Base-by-base conservation (phyloP, 2,888 invertebrate species). In the Drosophila antonietae region DNA sequence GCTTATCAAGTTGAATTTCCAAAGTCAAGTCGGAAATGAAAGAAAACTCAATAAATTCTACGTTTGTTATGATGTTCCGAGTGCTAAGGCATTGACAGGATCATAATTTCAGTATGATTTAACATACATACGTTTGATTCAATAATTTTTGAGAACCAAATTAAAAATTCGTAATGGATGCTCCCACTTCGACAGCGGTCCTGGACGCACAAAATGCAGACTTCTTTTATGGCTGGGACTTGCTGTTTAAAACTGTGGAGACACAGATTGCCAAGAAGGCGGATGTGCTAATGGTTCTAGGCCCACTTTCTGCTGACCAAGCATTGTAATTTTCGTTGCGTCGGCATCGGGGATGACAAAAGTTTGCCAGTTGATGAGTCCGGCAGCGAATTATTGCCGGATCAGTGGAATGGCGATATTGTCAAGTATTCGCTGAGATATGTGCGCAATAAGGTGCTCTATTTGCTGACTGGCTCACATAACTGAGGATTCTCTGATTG, bases 311-410 rank as follows among this genome's bases (percentile, higher is more conserved):
- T 93, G 77, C 88, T 95, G 2, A 92, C 94, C 15, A 91, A 88
- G 37, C 94, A 94, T 80, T 93, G 93, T 68, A 94, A 94, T 8
- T 94, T 94, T 70, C 93, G 93, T 67, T 95, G 95, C 78, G 90
- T 95, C 44, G 95, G 95, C 39, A 81, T 93, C 47, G 95, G 95
- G 1, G 94, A 95, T 80, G 93, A 93, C 68, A 94, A 94, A 91
- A 94, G 93, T 6, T 89, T 95, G 39, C 91, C 94, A 39, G 94
- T 94, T 6, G 93, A 94, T 83, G 96, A 96, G 90, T 92, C 93
- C 15, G 94, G 94, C 61, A 94, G 94, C 65, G 97, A 97, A 92
- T 90, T 95, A 43, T 92, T 97, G n/a, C 97, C 97, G 4, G 93
- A 94, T 39, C 95, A 95, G 37, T 97, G 97, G 97, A 97, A 95